phyloP scores from a whole-genome alignment of 2,888 invertebrate species.

The Linnaemya tessellans region DNA sequence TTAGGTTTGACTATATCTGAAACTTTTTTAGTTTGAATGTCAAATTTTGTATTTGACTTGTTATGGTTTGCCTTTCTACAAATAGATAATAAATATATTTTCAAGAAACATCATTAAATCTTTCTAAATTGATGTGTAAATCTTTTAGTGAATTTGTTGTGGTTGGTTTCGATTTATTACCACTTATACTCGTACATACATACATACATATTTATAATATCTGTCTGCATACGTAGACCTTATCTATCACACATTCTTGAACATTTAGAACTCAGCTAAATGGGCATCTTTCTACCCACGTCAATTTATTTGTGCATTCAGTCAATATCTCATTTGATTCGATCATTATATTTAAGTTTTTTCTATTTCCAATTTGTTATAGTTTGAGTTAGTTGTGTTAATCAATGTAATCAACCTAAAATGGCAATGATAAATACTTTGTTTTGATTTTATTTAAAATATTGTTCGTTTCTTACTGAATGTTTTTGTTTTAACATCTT shows the following conservation, averaged over 20 bases:
- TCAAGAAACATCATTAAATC: constrained; percentile 80
- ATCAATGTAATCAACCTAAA: constrained; percentile 69
- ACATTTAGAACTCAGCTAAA: constrained; percentile 20
- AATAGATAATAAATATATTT: constrained; percentile 79
- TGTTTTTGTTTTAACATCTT: constrained; percentile 66
- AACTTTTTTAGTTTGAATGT: neutral
- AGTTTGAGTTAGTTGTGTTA: constrained; percentile 52
- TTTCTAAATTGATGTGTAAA: constrained; percentile 80
- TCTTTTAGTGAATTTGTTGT: constrained; percentile 75
- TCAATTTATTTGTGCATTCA: constrained; percentile 13
- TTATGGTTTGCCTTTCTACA: constrained; percentile 54
- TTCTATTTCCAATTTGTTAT: constrained; percentile 50
- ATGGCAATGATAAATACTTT: constrained; percentile 79
- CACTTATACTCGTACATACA: neutral
- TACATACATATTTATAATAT: neutral
- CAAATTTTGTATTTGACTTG: neutral
- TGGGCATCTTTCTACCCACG: constrained; percentile 38
- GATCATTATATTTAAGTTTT: neutral
- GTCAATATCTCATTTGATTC: neutral
- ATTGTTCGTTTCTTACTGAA: constrained; percentile 31
- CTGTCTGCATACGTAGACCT: constrained; percentile 6
- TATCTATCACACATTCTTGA: constrained; percentile 19
- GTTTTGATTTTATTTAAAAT: constrained; percentile 77
- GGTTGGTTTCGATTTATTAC: constrained; percentile 21
- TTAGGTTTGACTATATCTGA: too few relatives aligned